Base-by-base conservation (phyloP, 2,888 invertebrate genomes). In the Trileptium ribeirensis region DNA sequence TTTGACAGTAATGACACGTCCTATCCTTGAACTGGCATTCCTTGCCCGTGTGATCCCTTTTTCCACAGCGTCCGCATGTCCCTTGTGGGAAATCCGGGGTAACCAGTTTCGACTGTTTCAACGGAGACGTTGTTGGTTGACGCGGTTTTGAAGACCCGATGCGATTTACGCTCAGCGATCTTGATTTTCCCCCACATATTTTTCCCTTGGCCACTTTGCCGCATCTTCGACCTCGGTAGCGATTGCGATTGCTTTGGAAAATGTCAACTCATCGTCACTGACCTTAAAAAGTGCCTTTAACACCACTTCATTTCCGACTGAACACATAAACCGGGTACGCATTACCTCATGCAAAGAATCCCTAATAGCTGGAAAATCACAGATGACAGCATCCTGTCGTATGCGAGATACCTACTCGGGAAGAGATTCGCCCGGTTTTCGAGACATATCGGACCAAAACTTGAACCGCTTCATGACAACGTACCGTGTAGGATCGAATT, bases 151-250 rank as follows among this genome's bases (percentile, higher is more conserved):
- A n/a, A n/a, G n/a, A n/a, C n/a, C n/a, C n/a, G n/a, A n/a, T n/a
- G n/a, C n/a, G n/a, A n/a, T n/a, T n/a, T n/a, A n/a, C n/a, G n/a
- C n/a, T n/a, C n/a, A n/a, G n/a, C n/a, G 51, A 24, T 24, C 51
- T 70, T 8, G 70, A n/a, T 31, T 70, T 70, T 8, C 3, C 31
- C 15, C 70, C 70, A 70, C n/a, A n/a, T 15, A 36, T n/a, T n/a
- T 36, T 75, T 8, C 36, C 77, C 31, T 75, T 75, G 15, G 77
- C 77, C 39, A 75, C 39, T 74, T 82, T 1, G 83, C 84, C 3
- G 84, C 84, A 39, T 83, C 83, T 64, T 83, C 84, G 19, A 82
- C 82, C 51, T 84, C 83, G 70, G 79, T 40, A 33, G 84, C 84
- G 24, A 84, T 67, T 51, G 84, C 38, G 36, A 84, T 67, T 34